Percentiles rank a stretch among this genome's conserved stretches.
Conservation (phyloP, 2,888 invertebrate genomes). For the Acrobasis consociella region DNA sequence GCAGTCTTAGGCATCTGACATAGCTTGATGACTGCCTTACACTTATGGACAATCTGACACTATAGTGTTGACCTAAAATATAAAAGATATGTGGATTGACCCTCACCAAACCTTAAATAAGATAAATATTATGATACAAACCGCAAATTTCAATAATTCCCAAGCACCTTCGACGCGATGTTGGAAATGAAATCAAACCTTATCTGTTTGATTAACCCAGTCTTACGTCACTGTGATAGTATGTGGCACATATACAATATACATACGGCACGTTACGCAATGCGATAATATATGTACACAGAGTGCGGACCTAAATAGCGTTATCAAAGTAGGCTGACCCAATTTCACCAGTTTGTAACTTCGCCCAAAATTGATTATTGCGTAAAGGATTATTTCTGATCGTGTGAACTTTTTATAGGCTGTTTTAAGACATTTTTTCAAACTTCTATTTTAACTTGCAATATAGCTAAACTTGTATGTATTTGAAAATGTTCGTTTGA, state of each 20-base stretch:
- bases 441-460: too few relatives aligned
- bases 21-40: too few relatives aligned
- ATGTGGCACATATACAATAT: conserved; percentile 12
- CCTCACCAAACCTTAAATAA: too few relatives aligned
- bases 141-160: accelerated
- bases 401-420: too few relatives aligned
- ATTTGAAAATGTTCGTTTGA: too few relatives aligned
- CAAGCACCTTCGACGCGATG: neutral
- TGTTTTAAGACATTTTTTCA: neutral
- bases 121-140: too few relatives aligned
- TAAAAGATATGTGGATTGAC: too few relatives aligned
- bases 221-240: conserved; percentile 4
- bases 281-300: conserved; percentile 5
- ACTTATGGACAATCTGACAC: too few relatives aligned
- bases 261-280: conserved; percentile 14
- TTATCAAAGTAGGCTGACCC: conserved; percentile 17
- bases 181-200: neutral
- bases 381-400: too few relatives aligned
- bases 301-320: conserved; percentile 6
- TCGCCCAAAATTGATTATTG: neutral
- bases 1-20: too few relatives aligned
- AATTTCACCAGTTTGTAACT: conserved; percentile 9
- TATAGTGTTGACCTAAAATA: too few relatives aligned
- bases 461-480: too few relatives aligned
- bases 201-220: conserved; percentile 14